These are phyloP conservation scores for Bujurquina vittata DNA, from an alignment of 2,113 vertebrate genomes.

Conservation along the genomic window DNA sequence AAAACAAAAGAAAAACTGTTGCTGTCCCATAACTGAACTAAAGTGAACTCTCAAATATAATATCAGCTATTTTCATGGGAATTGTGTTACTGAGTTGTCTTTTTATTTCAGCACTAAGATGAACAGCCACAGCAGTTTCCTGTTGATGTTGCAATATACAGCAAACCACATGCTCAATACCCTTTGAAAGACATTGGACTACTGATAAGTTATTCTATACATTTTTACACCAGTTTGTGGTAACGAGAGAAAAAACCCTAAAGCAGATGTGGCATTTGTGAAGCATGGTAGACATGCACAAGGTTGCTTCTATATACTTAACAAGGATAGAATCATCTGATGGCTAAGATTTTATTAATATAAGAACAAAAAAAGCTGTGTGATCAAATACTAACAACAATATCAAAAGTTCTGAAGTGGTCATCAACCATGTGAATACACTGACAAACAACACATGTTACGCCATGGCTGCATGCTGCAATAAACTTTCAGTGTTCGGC, in stretches of 20 bases:
- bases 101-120: conserved; percentile 25
- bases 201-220: not conserved
- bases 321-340: not conserved
- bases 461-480: not conserved
- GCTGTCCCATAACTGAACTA: not conserved
- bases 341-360: not conserved
- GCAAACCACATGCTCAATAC: conserved; percentile 5
- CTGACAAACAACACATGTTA: not conserved
- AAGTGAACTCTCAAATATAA: conserved; percentile 2
- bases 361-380: not conserved
- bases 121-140: conserved; percentile 59
- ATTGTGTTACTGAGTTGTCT: not conserved
- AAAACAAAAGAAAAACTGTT: not conserved
- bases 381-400: not conserved
- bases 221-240: not conserved
- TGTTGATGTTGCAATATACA: conserved; percentile 57
- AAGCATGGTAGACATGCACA: not conserved
- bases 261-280: not conserved
- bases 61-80: not conserved
- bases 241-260: not conserved
- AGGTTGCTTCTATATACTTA: not conserved
- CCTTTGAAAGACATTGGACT: not conserved
- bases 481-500: too few species aligned
- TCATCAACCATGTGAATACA: not conserved
- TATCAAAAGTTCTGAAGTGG: not conserved